Evolutionary conservation across 2,797 vertebrate species (phyloP).

Genomic region (Pseudochirops cupreus): DNA sequence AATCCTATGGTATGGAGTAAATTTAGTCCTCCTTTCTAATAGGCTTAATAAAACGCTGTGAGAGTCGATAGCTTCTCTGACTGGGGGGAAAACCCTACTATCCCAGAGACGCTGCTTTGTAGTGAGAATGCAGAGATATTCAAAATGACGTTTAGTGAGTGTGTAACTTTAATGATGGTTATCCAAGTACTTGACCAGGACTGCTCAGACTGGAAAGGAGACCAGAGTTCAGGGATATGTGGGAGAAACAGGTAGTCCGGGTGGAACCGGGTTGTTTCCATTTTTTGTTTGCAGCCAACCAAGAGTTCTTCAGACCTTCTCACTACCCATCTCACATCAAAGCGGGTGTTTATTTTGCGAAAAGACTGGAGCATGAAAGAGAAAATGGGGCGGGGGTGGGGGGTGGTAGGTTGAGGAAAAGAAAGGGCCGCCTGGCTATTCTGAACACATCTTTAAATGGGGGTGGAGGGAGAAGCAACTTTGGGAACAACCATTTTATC

Average conservation of each 20-base stretch:
- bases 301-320: constrained; percentile 55
- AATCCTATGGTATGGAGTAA: background rate
- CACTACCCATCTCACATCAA: constrained; percentile 59
- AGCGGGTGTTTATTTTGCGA: constrained; percentile 72
- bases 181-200: background rate
- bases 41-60: constrained; percentile 1
- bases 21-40: background rate
- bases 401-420: constrained; percentile 20
- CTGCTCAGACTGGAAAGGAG: background rate
- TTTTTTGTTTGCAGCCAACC: constrained; percentile 45
- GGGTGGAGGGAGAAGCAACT: constrained; percentile 59
- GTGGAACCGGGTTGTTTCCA: constrained; percentile 49
- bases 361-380: constrained; percentile 61
- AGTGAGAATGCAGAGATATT: background rate
- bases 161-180: background rate
- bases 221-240: background rate
- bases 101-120: background rate
- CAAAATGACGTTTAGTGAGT: background rate
- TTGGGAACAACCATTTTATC: constrained; percentile 72
- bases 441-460: constrained; percentile 39
- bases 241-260: constrained; percentile 41
- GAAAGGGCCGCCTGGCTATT: constrained; percentile 39
- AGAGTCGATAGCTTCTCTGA: background rate
- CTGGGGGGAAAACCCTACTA: background rate
- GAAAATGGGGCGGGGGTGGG: constrained; percentile 33